Evolutionary conservation across 37 sponge, comb jelly and placozoan species (phyloP).

Genomic region (Amphimedon queenslandica): DNA sequence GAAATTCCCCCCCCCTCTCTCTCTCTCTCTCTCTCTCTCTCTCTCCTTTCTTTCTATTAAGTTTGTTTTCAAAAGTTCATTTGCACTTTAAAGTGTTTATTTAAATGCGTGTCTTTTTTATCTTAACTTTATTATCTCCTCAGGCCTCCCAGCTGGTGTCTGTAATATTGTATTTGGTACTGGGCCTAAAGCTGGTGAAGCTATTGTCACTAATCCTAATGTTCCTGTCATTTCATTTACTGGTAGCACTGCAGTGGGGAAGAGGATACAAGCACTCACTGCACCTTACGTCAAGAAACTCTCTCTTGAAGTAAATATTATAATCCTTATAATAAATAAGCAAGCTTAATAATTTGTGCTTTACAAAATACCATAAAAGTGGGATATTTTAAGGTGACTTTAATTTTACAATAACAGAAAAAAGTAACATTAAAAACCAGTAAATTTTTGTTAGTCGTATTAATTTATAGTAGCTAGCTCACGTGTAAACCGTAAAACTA

Average conservation of each 20-base stretch:
- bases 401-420: too few relatives aligned
- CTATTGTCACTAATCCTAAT: conserved; percentile 72
- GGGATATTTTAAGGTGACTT: too few relatives aligned
- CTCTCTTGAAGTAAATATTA: conserved; percentile 83
- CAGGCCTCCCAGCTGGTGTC: conserved; percentile 88
- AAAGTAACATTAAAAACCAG: too few relatives aligned
- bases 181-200: conserved; percentile 78
- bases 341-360: too few relatives aligned
- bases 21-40: too few relatives aligned
- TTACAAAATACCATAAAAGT: too few relatives aligned
- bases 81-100: neutral
- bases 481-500: too few relatives aligned
- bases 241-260: conserved; percentile 72
- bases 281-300: conserved; percentile 74
- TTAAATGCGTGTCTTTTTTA: neutral
- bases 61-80: neutral
- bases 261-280: conserved; percentile 48
- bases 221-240: conserved; percentile 85
- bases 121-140: neutral
- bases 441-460: too few relatives aligned
- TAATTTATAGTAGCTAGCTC: too few relatives aligned
- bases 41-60: neutral
- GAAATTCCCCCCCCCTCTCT: too few relatives aligned
- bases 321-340: too few relatives aligned
- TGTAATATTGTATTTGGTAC: conserved; percentile 88